A percentile compares a stretch with the other conserved stretches of the same genome.
phyloP scores from a whole-genome alignment of 2,113 vertebrate genomes.

The Menidia beryllina region DNA sequence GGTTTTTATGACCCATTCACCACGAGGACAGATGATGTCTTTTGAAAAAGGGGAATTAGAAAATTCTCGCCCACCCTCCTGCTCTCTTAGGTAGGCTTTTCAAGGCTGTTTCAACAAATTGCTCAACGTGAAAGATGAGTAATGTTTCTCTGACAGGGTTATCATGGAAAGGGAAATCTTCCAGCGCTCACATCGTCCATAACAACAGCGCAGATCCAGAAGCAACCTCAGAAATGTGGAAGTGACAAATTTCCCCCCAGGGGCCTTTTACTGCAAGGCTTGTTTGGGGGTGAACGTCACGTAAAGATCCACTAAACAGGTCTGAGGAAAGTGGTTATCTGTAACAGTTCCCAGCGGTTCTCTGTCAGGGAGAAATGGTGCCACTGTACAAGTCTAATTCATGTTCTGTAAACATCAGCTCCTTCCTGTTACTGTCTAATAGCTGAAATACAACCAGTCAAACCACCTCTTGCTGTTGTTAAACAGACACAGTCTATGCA shows the following conservation, averaged over 20 bases:
- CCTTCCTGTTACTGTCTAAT: slow-evolving; percentile 14
- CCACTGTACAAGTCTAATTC: too few species aligned
- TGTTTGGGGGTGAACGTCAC: slow-evolving; percentile 2
- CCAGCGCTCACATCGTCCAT: slow-evolving; percentile 5
- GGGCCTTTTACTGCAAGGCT: neutral
- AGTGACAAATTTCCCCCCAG: slow-evolving; percentile 6
- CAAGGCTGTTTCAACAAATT: neutral
- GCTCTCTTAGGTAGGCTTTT: slow-evolving; percentile 1
- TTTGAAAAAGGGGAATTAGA: slow-evolving; percentile 35
- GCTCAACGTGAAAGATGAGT: neutral
- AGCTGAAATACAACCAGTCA: slow-evolving; percentile 1
- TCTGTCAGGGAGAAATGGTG: slow-evolving; percentile 20
- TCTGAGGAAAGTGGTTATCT: slow-evolving; percentile 7
- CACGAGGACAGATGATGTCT: slow-evolving; percentile 27
- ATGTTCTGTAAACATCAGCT: slow-evolving; percentile 6
- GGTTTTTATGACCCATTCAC: slow-evolving; percentile 25
- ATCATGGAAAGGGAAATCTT: slow-evolving; percentile 15
- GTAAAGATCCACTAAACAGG: slow-evolving; percentile 13
- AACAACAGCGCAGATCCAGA: neutral
- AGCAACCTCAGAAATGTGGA: slow-evolving; percentile 17
- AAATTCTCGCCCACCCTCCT: slow-evolving; percentile 30
- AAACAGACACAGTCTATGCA: neutral
- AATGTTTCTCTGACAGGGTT: neutral
- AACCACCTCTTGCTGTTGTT: too few species aligned
- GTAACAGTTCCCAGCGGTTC: slow-evolving; percentile 21